Base-by-base conservation (phyloP, 2,113 vertebrate genomes). In the Plecturocebus donacophilus region DNA sequence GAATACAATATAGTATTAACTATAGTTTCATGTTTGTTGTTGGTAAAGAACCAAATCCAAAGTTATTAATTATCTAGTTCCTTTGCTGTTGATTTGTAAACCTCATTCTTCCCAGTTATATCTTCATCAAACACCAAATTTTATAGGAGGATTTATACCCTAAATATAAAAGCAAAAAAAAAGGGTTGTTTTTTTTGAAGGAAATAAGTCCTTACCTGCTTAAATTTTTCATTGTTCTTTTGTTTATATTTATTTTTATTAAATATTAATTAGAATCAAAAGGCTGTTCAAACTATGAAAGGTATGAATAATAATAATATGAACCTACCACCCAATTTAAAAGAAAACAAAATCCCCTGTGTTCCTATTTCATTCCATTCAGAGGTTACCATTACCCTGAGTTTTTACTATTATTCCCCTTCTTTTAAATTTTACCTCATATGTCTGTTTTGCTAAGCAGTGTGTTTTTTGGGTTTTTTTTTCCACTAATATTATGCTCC, bases 251-350 rank as follows among this genome's bases (percentile, higher is more conserved):
- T 84, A 12, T 70, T 84, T 94, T 61, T 83, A 68, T 82, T 79
- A 87, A 94, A 49, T 92, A 89, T 54, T 61, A 70, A 91, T 68
- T 73, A 85, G 16, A 77, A 58, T 87, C 11, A 89, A 93, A 64
- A 79, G 16, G 25, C 16, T 71, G 7, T 83, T 84, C 16, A 75
- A 14, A 52, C 45, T 94, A n/a, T 85, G 71, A 88, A 88, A 79
- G 21, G 3, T 84, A 64, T 92, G 84, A 92, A 49, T 91, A 94
- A 58, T 47, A 90, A 30, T 56, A 82, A n/a, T 21, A 87, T 49
- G 32, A 42, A 71, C 32, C 56, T 58, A 35, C 8, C 14, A 86
- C 13, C 12, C 25, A 80, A 1, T 56, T 85, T 73, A 42, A 73
- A 86, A 38, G 71, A 58, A 79, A 92, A 54, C 17, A 89, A 35